Base-by-base conservation (phyloP, 2,797 vertebrate species). In the Okamejei kenojei region DNA sequence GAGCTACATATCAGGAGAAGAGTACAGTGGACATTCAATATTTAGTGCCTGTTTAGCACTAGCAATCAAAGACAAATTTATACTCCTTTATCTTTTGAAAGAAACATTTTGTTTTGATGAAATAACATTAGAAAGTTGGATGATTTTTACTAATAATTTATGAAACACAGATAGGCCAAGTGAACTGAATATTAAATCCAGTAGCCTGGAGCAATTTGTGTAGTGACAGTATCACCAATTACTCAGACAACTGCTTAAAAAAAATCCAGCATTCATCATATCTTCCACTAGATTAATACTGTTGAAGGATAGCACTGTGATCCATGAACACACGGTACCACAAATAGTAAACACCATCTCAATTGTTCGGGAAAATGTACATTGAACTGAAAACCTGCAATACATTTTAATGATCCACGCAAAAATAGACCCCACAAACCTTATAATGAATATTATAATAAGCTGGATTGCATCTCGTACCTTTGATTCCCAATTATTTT, bases 131-230 rank as follows among this genome's bases (percentile, higher is more conserved):
- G 73, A 91, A 74, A 74, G 38, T 68, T 74, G 68, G 21, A 73
- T 74, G 35, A 74, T 74, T 91, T 84, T 84, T 9, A 54, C 13
- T 54, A 88, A 74, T 21, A 29, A 74, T 91, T 91, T 54, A 54
- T 35, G 71, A 91, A 74, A 45, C 45, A 74, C 90, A 74, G 68
- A 54, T 45, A 84, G 81, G 19, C 54, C 81, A 84, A 29, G 68
- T 74, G 38, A 91, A 91, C 73, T 91, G 90, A 91, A 91, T 91
- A 73, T 35, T 29, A 74, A 38, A 74, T n/a, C 65, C 88, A 61
- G 58, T 58, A 38, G 86, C 32, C 23, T 90, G 86, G 65, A 71
- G 32, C 68, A 68, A 45, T 73, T 71, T 71, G 63, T 54, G 19
- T 21, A 26, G 71, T n/a, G 84, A 35, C 21, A 21, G 15, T 29